Conservation (phyloP, 2,888 invertebrate genomes). For the Mesorhabditis spiculigera region DNA sequence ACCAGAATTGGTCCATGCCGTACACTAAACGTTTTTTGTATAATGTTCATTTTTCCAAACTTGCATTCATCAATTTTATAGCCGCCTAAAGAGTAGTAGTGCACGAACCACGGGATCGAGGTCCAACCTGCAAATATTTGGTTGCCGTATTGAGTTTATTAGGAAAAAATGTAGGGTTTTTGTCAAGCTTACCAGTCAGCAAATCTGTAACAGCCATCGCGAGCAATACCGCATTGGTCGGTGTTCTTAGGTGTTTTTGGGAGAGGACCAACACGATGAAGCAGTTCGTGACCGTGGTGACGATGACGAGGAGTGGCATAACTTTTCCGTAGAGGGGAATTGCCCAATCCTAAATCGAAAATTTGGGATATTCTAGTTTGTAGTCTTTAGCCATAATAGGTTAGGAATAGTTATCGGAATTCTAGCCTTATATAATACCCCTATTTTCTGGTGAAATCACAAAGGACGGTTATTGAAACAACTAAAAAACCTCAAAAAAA, state of each 20-base stretch:
- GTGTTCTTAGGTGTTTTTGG: constrained; percentile 50
- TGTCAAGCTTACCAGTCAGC: constrained; percentile 32
- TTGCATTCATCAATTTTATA: constrained; percentile 29
- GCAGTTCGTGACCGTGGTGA: constrained; percentile 39
- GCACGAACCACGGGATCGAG: constrained; percentile 47
- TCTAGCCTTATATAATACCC: too few relatives aligned
- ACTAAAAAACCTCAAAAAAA: too few relatives aligned
- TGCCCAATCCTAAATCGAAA: constrained; percentile 32
- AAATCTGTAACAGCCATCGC: constrained; percentile 51
- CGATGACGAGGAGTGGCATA: constrained; percentile 35
- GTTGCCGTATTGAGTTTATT: not conserved
- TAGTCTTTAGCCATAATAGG: too few relatives aligned
- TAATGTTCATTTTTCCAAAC: not conserved
- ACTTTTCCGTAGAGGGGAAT: constrained; percentile 45
- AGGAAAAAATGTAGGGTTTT: not conserved
- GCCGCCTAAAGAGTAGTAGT: constrained; percentile 49
- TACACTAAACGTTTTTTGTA: constrained; percentile 3
- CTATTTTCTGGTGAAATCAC: too few relatives aligned
- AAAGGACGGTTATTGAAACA: too few relatives aligned
- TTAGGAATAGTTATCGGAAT: too few relatives aligned
- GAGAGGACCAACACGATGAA: constrained; percentile 36
- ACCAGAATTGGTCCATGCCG: constrained; percentile 41
- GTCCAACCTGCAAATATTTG: constrained; percentile 28
- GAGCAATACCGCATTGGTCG: constrained; percentile 47
- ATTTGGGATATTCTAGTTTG: too few relatives aligned